phyloP scores from a whole-genome alignment of 2,113 vertebrate genomes.

The Tragelaphus strepsiceros region DNA sequence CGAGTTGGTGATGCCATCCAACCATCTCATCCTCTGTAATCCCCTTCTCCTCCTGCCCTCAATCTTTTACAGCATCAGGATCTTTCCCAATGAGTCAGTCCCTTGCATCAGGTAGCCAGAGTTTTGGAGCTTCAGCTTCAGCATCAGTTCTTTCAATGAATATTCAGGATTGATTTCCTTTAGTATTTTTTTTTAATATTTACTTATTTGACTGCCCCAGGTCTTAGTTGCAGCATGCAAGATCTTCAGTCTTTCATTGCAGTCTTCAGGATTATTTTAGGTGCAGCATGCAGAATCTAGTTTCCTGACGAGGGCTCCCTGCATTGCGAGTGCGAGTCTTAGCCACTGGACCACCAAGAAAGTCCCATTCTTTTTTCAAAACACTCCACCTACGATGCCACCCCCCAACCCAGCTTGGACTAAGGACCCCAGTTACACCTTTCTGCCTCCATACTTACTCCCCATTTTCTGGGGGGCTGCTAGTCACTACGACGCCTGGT shows the following conservation, averaged over 20 bases:
- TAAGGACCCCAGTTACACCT: not conserved
- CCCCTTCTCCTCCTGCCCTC: not conserved
- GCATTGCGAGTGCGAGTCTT: not conserved
- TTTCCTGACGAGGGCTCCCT: not conserved
- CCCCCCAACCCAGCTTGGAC: not conserved
- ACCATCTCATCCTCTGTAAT: not conserved
- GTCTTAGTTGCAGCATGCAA: not conserved
- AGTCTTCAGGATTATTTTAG: not conserved
- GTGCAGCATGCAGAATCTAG: not conserved
- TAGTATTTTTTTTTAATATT: not conserved
- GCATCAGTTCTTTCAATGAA: not conserved
- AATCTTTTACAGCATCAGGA: not conserved
- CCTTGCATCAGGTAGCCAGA: not conserved
- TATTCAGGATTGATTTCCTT: not conserved
- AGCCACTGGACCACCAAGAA: not conserved
- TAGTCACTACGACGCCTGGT: fast-evolving
- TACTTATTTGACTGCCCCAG: not conserved
- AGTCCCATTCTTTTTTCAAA: not conserved
- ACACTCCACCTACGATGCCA: too few species aligned
- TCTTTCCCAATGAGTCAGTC: not conserved
- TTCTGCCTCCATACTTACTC: not conserved
- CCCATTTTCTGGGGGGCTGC: not conserved
- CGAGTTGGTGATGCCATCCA: not conserved
- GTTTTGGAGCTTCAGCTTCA: not conserved
- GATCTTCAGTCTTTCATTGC: not conserved